These are phyloP conservation scores for Pavo muticus DNA, from an alignment of 2,113 vertebrate species.

Conservation along the genomic window DNA sequence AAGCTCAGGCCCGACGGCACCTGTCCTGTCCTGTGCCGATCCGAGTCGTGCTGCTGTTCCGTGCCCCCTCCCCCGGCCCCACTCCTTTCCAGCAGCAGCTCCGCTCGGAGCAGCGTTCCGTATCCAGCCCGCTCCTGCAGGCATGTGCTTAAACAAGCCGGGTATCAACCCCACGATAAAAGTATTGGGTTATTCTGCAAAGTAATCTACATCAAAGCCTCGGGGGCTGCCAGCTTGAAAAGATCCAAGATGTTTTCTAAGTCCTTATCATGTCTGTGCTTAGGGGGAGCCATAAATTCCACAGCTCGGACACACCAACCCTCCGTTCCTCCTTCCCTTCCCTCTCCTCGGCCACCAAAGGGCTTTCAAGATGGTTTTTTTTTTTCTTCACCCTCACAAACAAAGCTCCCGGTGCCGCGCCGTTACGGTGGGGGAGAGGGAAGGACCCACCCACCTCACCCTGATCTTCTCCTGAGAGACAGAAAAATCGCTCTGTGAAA, in stretches of 20 bases:
- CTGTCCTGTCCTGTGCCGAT: not conserved
- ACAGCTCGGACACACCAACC: conserved; percentile 61
- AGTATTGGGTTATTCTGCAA: conserved; percentile 74
- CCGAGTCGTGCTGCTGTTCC: not conserved
- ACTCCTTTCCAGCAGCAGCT: not conserved
- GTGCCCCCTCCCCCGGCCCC: not conserved
- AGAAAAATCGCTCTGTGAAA: not conserved
- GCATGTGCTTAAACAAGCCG: conserved; percentile 64
- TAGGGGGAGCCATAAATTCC: conserved; percentile 85
- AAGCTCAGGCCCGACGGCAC: not conserved
- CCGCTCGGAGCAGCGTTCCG: not conserved
- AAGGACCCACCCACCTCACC: accelerated
- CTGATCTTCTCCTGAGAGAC: not conserved
- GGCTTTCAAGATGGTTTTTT: not conserved
- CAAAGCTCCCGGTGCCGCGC: not conserved
- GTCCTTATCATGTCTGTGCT: conserved; percentile 83
- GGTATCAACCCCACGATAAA: conserved; percentile 69
- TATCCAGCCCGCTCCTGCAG: conserved; percentile 24
- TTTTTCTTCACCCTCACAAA: conserved; percentile 13
- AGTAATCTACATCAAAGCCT: conserved; percentile 81
- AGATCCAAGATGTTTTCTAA: conserved; percentile 76
- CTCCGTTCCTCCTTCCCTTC: conserved; percentile 63
- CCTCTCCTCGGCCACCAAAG: conserved; percentile 36
- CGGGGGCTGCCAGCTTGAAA: conserved; percentile 80
- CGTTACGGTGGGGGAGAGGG: not conserved